phyloP scores from a whole-genome alignment of 1,140 invertebrate genomes.

The Calephelis nemesis region DNA sequence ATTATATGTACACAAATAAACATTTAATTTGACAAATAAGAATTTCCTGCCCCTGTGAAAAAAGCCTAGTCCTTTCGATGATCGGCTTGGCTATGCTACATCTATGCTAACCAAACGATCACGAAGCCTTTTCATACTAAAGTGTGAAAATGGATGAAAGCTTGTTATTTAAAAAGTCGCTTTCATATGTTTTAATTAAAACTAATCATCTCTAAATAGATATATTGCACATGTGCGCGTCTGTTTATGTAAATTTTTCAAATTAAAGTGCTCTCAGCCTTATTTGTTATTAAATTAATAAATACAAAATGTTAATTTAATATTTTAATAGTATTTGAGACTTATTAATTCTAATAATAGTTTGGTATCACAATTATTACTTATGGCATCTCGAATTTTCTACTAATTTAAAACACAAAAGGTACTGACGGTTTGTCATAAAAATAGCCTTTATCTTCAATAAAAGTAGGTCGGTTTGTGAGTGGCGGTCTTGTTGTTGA shows the following conservation, averaged over 20 bases:
- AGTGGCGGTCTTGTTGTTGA: constrained; percentile 24
- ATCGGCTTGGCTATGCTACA: too few relatives aligned
- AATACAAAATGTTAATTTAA: constrained; percentile 26
- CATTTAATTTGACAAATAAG: too few relatives aligned
- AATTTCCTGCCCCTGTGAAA: too few relatives aligned
- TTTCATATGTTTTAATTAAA: too few relatives aligned
- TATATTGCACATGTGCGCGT: too few relatives aligned
- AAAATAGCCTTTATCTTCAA: constrained; percentile 60
- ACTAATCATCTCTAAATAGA: too few relatives aligned
- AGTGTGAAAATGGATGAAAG: too few relatives aligned
- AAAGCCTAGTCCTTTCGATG: too few relatives aligned
- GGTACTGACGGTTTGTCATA: constrained; percentile 65
- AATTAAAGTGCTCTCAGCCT: background rate
- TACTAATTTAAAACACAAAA: constrained; percentile 60
- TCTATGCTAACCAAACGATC: too few relatives aligned
- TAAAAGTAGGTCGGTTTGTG: constrained; percentile 55
- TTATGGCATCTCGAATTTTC: constrained; percentile 64
- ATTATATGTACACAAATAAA: too few relatives aligned
- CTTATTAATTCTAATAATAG: constrained; percentile 24
- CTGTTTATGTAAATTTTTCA: background rate
- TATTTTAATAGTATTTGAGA: constrained; percentile 27
- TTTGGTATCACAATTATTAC: constrained; percentile 70
- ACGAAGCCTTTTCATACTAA: too few relatives aligned
- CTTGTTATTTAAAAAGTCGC: too few relatives aligned
- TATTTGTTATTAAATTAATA: background rate